phyloP scores from a whole-genome alignment of 2,113 vertebrate species.

The Ramphastos sulfuratus region DNA sequence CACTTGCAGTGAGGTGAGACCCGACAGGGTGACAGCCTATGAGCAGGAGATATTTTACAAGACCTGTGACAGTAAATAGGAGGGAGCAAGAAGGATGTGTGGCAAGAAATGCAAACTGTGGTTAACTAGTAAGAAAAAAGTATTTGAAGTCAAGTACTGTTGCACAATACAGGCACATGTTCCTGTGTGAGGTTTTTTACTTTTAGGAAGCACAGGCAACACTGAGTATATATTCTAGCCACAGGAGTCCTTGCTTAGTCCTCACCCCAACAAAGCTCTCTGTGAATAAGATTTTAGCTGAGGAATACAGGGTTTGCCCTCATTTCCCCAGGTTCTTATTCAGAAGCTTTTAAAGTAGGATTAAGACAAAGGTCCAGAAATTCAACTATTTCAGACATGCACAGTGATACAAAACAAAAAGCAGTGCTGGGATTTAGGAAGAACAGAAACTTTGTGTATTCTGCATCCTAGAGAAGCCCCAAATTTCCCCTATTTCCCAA shows the following conservation, averaged over 20 bases:
- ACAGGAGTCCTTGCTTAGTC: neutral
- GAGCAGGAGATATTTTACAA: neutral
- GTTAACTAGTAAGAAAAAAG: neutral
- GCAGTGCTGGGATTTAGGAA: neutral
- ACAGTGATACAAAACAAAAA: neutral
- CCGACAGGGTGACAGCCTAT: neutral
- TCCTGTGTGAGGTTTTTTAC: neutral
- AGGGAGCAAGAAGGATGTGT: neutral
- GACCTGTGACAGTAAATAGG: neutral
- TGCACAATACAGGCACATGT: neutral
- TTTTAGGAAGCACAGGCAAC: neutral
- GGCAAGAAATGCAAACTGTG: neutral
- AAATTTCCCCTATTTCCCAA: neutral
- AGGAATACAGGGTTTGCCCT: neutral
- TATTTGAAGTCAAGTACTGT: neutral
- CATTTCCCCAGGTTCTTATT: neutral
- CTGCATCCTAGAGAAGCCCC: neutral
- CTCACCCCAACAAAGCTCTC: neutral
- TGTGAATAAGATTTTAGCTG: neutral
- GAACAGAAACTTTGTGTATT: neutral
- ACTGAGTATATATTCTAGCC: neutral
- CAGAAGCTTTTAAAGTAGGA: slow-evolving; percentile 7
- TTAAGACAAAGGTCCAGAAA: neutral
- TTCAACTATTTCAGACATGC: neutral
- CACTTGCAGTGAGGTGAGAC: neutral